Percentiles rank a stretch among this genome's conserved stretches.
Evolutionary conservation across 2,797 vertebrate species (phyloP).

Genomic region (Nothura maculosa): DNA sequence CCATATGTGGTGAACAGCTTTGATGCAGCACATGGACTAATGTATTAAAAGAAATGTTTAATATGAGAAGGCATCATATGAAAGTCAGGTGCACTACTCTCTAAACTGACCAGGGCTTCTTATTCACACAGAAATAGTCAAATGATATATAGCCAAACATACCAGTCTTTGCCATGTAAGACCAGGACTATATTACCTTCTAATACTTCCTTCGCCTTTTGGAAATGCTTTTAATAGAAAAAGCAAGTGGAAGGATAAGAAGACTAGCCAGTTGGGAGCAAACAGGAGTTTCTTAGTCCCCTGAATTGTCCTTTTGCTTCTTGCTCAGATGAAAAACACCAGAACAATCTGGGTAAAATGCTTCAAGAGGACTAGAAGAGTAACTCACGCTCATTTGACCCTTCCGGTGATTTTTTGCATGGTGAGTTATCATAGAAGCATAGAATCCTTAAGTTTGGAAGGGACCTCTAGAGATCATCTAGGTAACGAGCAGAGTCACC

Average conservation of each 20-base stretch:
- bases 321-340: background rate
- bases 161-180: accelerated
- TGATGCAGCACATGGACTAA: background rate
- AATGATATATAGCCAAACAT: background rate
- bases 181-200: background rate
- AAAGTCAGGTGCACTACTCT: background rate
- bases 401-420: background rate
- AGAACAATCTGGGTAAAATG: background rate
- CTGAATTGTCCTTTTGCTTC: background rate
- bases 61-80: too few relatives aligned
- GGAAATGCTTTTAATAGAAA: background rate
- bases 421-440: background rate
- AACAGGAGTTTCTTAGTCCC: background rate
- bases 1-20: background rate
- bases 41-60: slow-evolving; percentile 1
- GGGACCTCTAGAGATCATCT: too few relatives aligned
- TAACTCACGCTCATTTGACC: background rate
- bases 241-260: background rate
- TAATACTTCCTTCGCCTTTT: background rate
- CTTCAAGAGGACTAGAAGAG: background rate
- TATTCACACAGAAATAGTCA: background rate
- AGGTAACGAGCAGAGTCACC: too few relatives aligned
- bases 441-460: too few relatives aligned
- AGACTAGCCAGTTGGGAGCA: background rate
- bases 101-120: background rate